These are phyloP conservation scores for Drosophila cyrtoloma DNA, from an alignment of 2,888 invertebrate species.

Conservation along the genomic window DNA sequence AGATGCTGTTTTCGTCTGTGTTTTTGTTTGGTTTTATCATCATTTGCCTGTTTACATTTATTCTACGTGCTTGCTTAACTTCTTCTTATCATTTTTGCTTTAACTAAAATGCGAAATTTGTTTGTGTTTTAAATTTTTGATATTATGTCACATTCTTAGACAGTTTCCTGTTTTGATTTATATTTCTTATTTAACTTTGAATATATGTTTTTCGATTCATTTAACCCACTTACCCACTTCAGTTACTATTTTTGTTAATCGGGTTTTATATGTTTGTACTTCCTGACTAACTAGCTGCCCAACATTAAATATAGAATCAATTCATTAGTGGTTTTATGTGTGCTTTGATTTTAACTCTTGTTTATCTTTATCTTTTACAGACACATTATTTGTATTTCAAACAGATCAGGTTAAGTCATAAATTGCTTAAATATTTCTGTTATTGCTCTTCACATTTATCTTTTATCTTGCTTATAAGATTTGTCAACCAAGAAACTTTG, in stretches of 20 bases:
- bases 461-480: background rate
- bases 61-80: background rate
- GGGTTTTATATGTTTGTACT: background rate
- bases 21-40: conserved; percentile 1
- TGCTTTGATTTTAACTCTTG: background rate
- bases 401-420: background rate
- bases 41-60: background rate
- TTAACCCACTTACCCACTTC: background rate
- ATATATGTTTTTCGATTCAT: background rate
- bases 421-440: background rate
- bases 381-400: background rate
- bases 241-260: background rate
- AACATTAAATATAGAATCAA: background rate
- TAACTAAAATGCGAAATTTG: background rate
- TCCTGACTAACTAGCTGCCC: background rate
- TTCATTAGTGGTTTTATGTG: background rate
- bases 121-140: background rate
- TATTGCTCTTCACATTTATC: background rate
- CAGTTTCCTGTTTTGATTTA: background rate
- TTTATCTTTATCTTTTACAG: background rate
- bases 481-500: background rate
- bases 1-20: background rate
- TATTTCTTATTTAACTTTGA: background rate
- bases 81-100: conserved; percentile 1
- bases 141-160: too few species aligned